Evolutionary conservation across 2,888 invertebrate genomes (phyloP).

Genomic region (Anagyrus pseudococci): DNA sequence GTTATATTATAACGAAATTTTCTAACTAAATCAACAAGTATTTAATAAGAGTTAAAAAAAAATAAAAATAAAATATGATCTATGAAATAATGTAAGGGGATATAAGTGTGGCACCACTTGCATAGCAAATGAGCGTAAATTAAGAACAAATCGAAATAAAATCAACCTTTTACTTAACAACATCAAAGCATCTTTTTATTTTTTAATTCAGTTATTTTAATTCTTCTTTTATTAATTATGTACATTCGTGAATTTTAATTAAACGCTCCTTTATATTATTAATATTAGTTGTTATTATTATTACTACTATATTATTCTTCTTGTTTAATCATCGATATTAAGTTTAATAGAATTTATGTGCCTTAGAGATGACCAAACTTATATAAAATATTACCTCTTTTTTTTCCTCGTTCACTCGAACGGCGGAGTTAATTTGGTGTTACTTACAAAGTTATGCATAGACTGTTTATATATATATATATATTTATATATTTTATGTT

Average conservation of each 20-base stretch:
- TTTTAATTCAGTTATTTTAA: constrained; percentile 52
- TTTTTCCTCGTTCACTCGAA: constrained; percentile 45
- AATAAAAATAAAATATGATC: no score
- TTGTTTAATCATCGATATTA: constrained; percentile 29
- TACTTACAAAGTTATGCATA: constrained; percentile 50
- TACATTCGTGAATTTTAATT: constrained; percentile 54
- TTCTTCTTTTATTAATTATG: constrained; percentile 56
- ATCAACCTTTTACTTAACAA: constrained; percentile 54
- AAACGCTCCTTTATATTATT: constrained; percentile 42
- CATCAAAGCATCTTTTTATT: constrained; percentile 54
- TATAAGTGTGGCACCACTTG: constrained; percentile 41
- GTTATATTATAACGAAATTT: no score
- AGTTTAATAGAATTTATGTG: constrained; percentile 43
- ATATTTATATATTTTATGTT: constrained; percentile 12
- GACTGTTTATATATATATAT: constrained; percentile 18
- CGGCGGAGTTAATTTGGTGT: constrained; percentile 59
- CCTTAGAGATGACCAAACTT: constrained; percentile 56
- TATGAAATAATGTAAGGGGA: no score
- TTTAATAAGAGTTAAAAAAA: constrained; percentile 32
- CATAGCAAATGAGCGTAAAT: constrained; percentile 32
- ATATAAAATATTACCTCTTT: constrained; percentile 58
- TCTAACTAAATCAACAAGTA: no score
- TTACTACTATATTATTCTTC: constrained; percentile 22
- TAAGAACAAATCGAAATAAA: constrained; percentile 33
- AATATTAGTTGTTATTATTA: constrained; percentile 36